phyloP scores from a whole-genome alignment of 2,888 invertebrate genomes.

The Agrochola macilenta region DNA sequence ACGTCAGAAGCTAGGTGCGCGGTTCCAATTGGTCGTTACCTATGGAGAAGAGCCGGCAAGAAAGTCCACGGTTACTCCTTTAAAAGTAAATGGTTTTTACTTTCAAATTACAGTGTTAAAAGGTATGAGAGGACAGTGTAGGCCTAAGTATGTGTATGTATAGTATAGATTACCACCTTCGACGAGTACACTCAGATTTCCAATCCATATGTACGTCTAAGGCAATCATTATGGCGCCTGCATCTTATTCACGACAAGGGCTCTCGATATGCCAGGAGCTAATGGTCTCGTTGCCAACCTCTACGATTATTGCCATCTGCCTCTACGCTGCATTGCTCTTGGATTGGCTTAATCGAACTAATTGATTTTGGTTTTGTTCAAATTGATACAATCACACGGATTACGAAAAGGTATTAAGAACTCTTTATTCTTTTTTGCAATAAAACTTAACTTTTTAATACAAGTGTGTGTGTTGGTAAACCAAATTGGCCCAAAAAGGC shows the following conservation, averaged over 20 bases:
- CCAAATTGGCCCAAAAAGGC: background rate
- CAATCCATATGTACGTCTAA: constrained; percentile 9
- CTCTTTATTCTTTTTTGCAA: no score
- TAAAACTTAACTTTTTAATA: no score
- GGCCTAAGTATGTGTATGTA: background rate
- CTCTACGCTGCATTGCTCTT: constrained; percentile 18
- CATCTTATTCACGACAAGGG: constrained; percentile 45
- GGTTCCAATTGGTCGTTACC: no score
- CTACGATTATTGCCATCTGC: constrained; percentile 56
- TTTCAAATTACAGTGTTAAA: no score
- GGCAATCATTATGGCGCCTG: constrained; percentile 39
- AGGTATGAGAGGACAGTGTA: no score
- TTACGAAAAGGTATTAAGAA: background rate
- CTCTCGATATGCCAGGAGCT: constrained; percentile 46
- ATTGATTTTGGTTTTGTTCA: background rate
- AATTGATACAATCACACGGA: background rate
- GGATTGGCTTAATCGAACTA: background rate
- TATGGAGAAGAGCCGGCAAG: no score
- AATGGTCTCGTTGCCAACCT: constrained; percentile 38
- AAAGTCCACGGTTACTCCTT: no score
- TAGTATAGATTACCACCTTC: background rate
- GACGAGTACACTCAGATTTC: background rate
- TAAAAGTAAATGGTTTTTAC: no score
- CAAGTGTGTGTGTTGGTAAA: no score
- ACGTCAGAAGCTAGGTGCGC: no score